Evolutionary conservation across 1,140 invertebrate species (phyloP).

Genomic region (Drosophila varians): DNA sequence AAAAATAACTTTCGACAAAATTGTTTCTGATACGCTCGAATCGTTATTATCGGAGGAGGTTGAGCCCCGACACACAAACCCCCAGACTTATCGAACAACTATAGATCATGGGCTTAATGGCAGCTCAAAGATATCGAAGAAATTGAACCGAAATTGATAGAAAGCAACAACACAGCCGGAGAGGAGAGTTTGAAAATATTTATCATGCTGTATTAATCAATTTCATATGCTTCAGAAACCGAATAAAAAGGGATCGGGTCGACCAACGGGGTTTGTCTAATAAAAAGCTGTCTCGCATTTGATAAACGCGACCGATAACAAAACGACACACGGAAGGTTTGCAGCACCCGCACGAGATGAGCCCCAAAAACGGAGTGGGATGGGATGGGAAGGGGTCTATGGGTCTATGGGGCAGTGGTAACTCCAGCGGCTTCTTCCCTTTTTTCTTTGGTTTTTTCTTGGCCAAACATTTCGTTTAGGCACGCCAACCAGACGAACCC

Average conservation of each 20-base stretch:
- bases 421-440: slow-evolving; percentile 46
- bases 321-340: slow-evolving; percentile 45
- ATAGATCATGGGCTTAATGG: slow-evolving; percentile 75
- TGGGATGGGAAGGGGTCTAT: too few species aligned
- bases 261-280: slow-evolving; percentile 39
- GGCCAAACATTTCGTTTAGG: slow-evolving; percentile 66
- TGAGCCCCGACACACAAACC: slow-evolving; percentile 28
- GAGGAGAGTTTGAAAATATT: slow-evolving; percentile 64
- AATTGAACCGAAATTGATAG: slow-evolving; percentile 28
- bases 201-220: slow-evolving; percentile 81
- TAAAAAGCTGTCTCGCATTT: slow-evolving; percentile 69
- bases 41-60: slow-evolving; percentile 26
- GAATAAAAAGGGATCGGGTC: slow-evolving; percentile 11
- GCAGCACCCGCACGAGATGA: slow-evolving; percentile 60
- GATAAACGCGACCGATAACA: slow-evolving; percentile 69
- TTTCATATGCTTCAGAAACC: slow-evolving; percentile 66
- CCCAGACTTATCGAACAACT: slow-evolving; percentile 57
- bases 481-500: slow-evolving; percentile 57
- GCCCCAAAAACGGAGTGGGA: slow-evolving; percentile 9
- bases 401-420: slow-evolving; percentile 20
- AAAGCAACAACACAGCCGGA: slow-evolving; percentile 7
- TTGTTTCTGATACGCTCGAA: slow-evolving; percentile 38
- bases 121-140: slow-evolving; percentile 57
- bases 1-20: slow-evolving; percentile 23
- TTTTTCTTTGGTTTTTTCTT: slow-evolving; percentile 18